Evolutionary conservation across 2,113 vertebrate species (phyloP).

Genomic region (Turdus rufiventris): DNA sequence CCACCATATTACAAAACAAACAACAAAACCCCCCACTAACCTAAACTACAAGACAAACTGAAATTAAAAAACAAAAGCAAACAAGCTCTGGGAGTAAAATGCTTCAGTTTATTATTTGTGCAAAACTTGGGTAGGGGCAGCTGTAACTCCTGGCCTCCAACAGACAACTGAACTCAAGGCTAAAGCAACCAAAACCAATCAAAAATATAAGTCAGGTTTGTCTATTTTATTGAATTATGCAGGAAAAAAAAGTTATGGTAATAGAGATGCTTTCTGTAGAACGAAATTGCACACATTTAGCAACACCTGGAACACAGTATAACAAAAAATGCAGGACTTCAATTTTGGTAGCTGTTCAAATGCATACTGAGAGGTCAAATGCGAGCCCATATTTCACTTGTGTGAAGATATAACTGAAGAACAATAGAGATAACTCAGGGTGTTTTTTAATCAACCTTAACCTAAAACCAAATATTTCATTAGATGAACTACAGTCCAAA

Average conservation of each 20-base stretch:
- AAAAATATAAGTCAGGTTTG: not conserved
- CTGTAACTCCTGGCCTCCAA: not conserved
- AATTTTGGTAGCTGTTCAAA: constrained; percentile 39
- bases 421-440: not conserved
- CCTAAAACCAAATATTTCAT: constrained; percentile 11
- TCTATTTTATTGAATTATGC: constrained; percentile 18
- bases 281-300: not conserved
- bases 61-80: not conserved
- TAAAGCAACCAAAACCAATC: not conserved
- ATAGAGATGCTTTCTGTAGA: not conserved
- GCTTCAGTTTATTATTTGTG: not conserved
- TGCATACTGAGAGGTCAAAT: constrained; percentile 4
- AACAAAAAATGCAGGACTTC: constrained; percentile 11
- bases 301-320: not conserved
- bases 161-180: not conserved
- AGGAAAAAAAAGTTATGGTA: not conserved
- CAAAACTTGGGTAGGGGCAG: not conserved
- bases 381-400: constrained; percentile 9
- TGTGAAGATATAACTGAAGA: constrained; percentile 23
- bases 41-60: not conserved
- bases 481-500: not conserved
- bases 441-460: not conserved
- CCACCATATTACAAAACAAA: not conserved
- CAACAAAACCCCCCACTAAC: not conserved
- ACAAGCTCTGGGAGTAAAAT: not conserved